Evolutionary conservation across 2,888 invertebrate species (phyloP).

Genomic region (Syrista parreyssii): DNA sequence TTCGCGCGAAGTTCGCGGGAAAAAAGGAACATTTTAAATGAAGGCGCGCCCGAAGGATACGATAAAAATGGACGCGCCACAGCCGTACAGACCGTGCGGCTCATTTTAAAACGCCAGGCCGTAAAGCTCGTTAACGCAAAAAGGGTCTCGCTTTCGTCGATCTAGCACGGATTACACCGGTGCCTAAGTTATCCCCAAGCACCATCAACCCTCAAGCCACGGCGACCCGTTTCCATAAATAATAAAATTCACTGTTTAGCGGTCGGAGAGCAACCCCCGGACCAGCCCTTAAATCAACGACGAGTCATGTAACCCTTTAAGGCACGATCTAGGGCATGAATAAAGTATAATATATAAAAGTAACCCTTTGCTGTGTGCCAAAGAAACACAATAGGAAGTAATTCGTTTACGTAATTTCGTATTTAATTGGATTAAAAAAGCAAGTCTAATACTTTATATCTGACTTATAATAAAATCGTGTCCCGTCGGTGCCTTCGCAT

Average conservation of each 20-base stretch:
- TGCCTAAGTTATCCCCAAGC: background rate
- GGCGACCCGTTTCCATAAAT: background rate
- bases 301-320: background rate
- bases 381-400: too few species aligned
- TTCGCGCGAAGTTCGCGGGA: background rate
- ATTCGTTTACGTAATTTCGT: background rate
- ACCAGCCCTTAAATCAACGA: background rate
- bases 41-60: background rate
- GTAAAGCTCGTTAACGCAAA: background rate
- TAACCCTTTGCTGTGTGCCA: too few species aligned
- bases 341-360: background rate
- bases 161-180: background rate
- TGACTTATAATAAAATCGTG: background rate
- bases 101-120: background rate
- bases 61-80: background rate
- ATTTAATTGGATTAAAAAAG: background rate
- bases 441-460: background rate
- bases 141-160: background rate
- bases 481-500: background rate
- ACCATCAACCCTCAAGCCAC: background rate
- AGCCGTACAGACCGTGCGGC: background rate
- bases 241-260: background rate
- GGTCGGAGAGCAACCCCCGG: background rate
- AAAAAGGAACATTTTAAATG: background rate
- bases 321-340: background rate